These are phyloP conservation scores for Acrocephalus scirpaceus DNA, from an alignment of 2,797 vertebrate genomes.

Conservation along the genomic window DNA sequence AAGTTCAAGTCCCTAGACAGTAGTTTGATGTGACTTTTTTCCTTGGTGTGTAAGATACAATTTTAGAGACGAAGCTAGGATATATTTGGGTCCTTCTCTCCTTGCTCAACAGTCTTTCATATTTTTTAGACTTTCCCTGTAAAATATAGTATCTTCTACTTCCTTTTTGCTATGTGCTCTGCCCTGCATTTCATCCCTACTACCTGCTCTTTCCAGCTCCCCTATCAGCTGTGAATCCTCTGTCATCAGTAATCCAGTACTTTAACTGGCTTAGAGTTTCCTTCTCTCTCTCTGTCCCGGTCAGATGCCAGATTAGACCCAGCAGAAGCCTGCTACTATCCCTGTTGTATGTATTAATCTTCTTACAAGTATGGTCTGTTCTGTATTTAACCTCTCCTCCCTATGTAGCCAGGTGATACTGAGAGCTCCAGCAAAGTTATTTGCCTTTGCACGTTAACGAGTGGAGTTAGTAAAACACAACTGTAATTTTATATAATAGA, in stretches of 20 bases:
- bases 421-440: background rate
- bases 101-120: background rate
- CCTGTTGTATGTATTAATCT: conserved; percentile 49
- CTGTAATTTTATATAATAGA: background rate
- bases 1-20: background rate
- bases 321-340: conserved; percentile 44
- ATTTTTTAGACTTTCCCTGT: background rate
- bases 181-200: background rate
- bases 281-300: conserved; percentile 35
- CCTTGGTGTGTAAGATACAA: background rate
- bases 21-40: background rate
- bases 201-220: background rate
- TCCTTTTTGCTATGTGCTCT: background rate
- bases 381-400: conserved; percentile 52
- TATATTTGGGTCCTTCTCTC: background rate
- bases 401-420: background rate
- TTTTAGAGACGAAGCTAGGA: background rate
- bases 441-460: background rate
- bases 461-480: background rate
- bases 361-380: conserved; percentile 41
- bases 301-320: conserved; percentile 55
- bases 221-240: conserved; percentile 34
- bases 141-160: background rate
- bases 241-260: conserved; percentile 56
- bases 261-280: conserved; percentile 59